These are phyloP conservation scores for Synanthedon andrenaeformis DNA, from an alignment of 2,888 invertebrate species.

Conservation along the genomic window DNA sequence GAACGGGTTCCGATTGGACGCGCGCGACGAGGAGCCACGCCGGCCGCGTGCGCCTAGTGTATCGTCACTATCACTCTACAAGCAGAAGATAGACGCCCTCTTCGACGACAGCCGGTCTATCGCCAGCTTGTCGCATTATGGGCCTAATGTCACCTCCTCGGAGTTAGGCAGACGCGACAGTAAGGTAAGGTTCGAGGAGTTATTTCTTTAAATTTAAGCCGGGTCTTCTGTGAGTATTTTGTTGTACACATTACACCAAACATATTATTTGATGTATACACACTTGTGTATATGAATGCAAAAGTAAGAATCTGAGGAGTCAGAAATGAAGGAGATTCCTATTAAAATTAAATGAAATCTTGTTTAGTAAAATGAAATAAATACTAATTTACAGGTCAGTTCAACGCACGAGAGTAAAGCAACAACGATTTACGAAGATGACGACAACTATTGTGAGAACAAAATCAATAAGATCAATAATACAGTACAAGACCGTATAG, in stretches of 20 bases:
- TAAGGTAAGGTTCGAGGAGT: slow-evolving; percentile 25
- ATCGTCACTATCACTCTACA: slow-evolving; percentile 77
- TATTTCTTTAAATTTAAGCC: neutral
- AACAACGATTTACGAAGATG: slow-evolving; percentile 49
- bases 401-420: slow-evolving; percentile 40
- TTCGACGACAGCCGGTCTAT: slow-evolving; percentile 80
- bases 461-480: slow-evolving; percentile 64
- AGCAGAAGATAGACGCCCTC: slow-evolving; percentile 87
- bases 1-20: slow-evolving; percentile 56
- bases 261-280: neutral
- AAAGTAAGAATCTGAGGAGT: no score
- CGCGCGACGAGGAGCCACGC: slow-evolving; percentile 48
- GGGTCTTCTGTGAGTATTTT: neutral
- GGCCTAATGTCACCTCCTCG: slow-evolving; percentile 14
- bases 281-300: no score
- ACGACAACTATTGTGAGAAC: slow-evolving; percentile 48
- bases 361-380: no score
- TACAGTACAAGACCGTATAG: slow-evolving; percentile 87
- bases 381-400: slow-evolving; percentile 31
- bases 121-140: slow-evolving; percentile 53
- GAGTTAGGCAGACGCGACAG: slow-evolving; percentile 43
- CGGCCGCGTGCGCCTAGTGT: slow-evolving; percentile 53
- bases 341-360: no score
- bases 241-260: neutral
- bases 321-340: no score